phyloP scores from a whole-genome alignment of 2,797 vertebrate genomes.

The Clarias platycephalus region DNA sequence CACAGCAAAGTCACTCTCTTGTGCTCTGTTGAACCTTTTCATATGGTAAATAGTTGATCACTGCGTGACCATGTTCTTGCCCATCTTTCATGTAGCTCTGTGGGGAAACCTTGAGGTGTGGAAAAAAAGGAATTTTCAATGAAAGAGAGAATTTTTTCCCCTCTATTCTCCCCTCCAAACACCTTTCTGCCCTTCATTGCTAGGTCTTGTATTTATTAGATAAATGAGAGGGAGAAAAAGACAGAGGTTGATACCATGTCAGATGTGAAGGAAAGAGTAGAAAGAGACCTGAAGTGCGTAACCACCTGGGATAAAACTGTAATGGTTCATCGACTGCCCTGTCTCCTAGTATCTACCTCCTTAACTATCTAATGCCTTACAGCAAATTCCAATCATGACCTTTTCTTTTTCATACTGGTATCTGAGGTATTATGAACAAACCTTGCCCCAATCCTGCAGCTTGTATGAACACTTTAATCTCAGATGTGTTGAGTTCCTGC shows the following conservation, averaged over 20 bases:
- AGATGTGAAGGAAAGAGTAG: slow-evolving; percentile 31
- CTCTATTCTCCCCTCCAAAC: slow-evolving; percentile 52
- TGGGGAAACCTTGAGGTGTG: slow-evolving; percentile 80
- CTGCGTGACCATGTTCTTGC: slow-evolving; percentile 79
- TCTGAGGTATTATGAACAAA: not conserved
- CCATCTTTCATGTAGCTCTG: slow-evolving; percentile 79
- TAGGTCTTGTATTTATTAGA: slow-evolving; percentile 78
- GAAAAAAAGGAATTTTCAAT: slow-evolving; percentile 83
- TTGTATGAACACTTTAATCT: not conserved
- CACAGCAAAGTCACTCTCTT: slow-evolving; percentile 68
- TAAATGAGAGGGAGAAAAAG: slow-evolving; percentile 67
- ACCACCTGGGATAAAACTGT: slow-evolving; percentile 32
- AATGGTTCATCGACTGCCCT: slow-evolving; percentile 10
- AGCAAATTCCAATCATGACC: slow-evolving; percentile 11
- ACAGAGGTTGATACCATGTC: slow-evolving; percentile 55
- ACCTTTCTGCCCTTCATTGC: slow-evolving; percentile 62
- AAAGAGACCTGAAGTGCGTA: slow-evolving; percentile 15
- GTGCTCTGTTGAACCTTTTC: slow-evolving; percentile 76
- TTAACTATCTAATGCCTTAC: slow-evolving; percentile 9
- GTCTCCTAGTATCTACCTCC: slow-evolving; percentile 1
- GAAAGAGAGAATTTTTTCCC: slow-evolving; percentile 76
- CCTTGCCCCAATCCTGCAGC: not conserved
- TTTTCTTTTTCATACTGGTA: not conserved
- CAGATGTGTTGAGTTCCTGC: not conserved
- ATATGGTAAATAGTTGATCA: slow-evolving; percentile 84